Percentiles rank a stretch among this genome's conserved stretches.
Evolutionary conservation across 2,888 invertebrate species (phyloP).

Genomic region (Drosophila longiperda): DNA sequence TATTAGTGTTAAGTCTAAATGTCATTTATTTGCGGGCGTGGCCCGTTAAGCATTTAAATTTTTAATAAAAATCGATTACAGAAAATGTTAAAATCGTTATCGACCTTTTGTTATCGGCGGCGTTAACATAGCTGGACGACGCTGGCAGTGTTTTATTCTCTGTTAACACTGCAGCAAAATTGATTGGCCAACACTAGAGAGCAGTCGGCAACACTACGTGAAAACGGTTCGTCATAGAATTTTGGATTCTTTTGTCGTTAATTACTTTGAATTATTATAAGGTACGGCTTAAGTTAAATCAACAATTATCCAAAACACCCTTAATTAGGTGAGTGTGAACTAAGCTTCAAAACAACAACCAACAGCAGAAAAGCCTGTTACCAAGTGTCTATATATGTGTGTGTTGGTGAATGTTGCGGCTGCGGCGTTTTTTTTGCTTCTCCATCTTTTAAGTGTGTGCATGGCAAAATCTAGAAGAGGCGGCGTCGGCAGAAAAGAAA

Average conservation of each 20-base stretch:
- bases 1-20: conserved; percentile 77
- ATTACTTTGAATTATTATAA: conserved; percentile 31
- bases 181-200: conserved; percentile 39
- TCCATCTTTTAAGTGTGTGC: conserved; percentile 56
- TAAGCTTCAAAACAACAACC: conserved; percentile 14
- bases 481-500: conserved; percentile 78
- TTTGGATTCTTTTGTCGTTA: conserved; percentile 58
- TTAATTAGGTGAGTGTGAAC: conserved; percentile 56
- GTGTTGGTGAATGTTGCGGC: conserved; percentile 60
- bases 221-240: conserved; percentile 65
- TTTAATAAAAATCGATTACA: conserved; percentile 30
- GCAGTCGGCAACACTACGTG: conserved; percentile 59
- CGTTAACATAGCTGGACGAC: not conserved
- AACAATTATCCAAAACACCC: conserved; percentile 13
- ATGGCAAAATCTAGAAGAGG: conserved; percentile 80
- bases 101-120: not conserved
- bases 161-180: conserved; percentile 25
- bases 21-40: conserved; percentile 29
- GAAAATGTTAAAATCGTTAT: conserved; percentile 1
- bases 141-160: not conserved
- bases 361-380: conserved; percentile 16
- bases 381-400: conserved; percentile 31
- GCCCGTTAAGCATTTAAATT: conserved; percentile 15
- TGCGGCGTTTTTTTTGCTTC: conserved; percentile 47
- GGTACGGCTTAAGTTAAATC: conserved; percentile 41